Evolutionary conservation across 2,888 invertebrate genomes (phyloP).

Genomic region (Nebria brevicollis): DNA sequence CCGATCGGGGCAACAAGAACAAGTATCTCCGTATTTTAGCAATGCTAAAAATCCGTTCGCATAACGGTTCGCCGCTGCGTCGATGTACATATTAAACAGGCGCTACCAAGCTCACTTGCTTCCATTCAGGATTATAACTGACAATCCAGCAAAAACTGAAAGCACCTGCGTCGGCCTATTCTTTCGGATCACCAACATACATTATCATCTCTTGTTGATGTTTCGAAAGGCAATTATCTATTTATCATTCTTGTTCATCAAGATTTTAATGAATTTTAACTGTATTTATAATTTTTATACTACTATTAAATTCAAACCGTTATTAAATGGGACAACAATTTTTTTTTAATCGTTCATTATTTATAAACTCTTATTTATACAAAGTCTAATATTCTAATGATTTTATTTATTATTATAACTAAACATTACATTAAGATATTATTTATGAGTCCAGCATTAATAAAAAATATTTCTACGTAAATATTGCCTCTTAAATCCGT

Average conservation of each 20-base stretch:
- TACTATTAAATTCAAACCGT: no score
- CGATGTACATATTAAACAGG: conserved; percentile 53
- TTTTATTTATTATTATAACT: no score
- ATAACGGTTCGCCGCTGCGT: conserved; percentile 45
- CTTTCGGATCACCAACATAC: background rate
- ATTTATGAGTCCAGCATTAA: no score
- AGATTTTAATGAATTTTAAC: background rate
- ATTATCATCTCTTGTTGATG: background rate
- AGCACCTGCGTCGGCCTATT: background rate
- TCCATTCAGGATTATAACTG: conserved; percentile 41
- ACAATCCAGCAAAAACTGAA: conserved; percentile 15
- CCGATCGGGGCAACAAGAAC: conserved; percentile 29
- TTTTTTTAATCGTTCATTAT: no score
- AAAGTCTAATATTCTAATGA: no score
- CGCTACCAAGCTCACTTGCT: conserved; percentile 23
- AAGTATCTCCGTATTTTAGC: conserved; percentile 41
- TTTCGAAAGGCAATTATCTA: background rate
- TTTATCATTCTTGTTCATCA: background rate
- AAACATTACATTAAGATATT: no score
- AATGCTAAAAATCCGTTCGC: conserved; percentile 43
- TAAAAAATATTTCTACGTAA: no score
- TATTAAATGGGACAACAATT: no score
- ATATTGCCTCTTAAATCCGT: no score
- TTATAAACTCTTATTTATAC: no score
- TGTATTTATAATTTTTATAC: background rate